A percentile compares a stretch with the other conserved stretches of the same genome.
These are phyloP conservation scores for Diprion similis DNA, from an alignment of 1,140 invertebrate species.

Conservation along the genomic window DNA sequence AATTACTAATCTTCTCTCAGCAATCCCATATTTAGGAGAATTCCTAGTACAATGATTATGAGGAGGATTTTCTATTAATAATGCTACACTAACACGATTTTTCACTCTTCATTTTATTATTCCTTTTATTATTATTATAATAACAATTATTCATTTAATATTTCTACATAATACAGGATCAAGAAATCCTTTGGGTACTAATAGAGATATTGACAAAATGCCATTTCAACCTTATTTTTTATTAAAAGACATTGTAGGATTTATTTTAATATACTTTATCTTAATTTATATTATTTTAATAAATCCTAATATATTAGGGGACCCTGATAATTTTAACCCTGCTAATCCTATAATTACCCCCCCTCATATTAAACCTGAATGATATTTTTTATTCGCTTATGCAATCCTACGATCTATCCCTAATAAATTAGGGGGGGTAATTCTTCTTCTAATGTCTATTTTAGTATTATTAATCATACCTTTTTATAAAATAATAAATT, in stretches of 20 bases:
- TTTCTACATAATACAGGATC: slow-evolving; percentile 69
- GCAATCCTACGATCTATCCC: slow-evolving; percentile 76
- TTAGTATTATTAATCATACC: slow-evolving; percentile 67
- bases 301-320: slow-evolving; percentile 68
- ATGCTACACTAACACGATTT: slow-evolving; percentile 73
- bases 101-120: slow-evolving; percentile 75
- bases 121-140: slow-evolving; percentile 68
- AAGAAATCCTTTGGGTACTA: slow-evolving; percentile 67
- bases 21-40: slow-evolving; percentile 69
- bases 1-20: slow-evolving; percentile 75
- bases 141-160: slow-evolving; percentile 69
- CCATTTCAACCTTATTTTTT: slow-evolving; percentile 67
- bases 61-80: slow-evolving; percentile 73
- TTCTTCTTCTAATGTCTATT: slow-evolving; percentile 70
- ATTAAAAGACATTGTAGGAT: slow-evolving; percentile 67
- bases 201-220: slow-evolving; percentile 69
- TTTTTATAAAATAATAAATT: slow-evolving; percentile 62
- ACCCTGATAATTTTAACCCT: slow-evolving; percentile 75
- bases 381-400: slow-evolving; percentile 80
- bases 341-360: slow-evolving; percentile 74
- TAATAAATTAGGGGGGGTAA: slow-evolving; percentile 76
- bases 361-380: slow-evolving; percentile 77
- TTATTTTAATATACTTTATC: slow-evolving; percentile 61
- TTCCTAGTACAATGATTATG: slow-evolving; percentile 70
- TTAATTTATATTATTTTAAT: slow-evolving; percentile 59